Conservation (phyloP, 2,888 invertebrate species). For the Resseliella maxima region DNA sequence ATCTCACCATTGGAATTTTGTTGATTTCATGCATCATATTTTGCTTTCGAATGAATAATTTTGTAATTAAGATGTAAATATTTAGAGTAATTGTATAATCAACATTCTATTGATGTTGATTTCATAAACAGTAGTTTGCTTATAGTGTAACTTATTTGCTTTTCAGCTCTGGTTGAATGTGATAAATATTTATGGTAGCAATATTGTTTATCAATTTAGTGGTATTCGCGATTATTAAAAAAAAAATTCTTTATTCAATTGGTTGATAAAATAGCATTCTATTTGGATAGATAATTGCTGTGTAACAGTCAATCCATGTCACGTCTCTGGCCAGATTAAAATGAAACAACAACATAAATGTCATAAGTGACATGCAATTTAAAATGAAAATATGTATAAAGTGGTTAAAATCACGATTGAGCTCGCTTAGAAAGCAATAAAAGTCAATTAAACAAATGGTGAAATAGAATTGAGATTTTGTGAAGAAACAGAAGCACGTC, state of each 20-base stretch:
- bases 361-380: not conserved
- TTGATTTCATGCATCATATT: not conserved
- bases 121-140: not conserved
- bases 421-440: not conserved
- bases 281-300: not conserved
- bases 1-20: no score
- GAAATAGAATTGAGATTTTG: not conserved
- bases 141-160: not conserved
- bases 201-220: not conserved
- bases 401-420: not conserved
- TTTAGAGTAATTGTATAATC: not conserved
- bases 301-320: not conserved
- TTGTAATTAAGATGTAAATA: not conserved
- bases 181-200: conserved; percentile 2
- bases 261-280: not conserved
- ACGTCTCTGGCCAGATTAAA: not conserved
- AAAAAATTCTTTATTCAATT: conserved; percentile 25
- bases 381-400: not conserved
- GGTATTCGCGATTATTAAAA: not conserved
- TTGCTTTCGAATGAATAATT: not conserved
- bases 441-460: conserved; percentile 15
- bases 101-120: no score
- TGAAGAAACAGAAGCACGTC: not conserved
- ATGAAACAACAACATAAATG: not conserved
- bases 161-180: not conserved